Conservation (phyloP, 2,888 invertebrate genomes). For the Thyatira batis region DNA sequence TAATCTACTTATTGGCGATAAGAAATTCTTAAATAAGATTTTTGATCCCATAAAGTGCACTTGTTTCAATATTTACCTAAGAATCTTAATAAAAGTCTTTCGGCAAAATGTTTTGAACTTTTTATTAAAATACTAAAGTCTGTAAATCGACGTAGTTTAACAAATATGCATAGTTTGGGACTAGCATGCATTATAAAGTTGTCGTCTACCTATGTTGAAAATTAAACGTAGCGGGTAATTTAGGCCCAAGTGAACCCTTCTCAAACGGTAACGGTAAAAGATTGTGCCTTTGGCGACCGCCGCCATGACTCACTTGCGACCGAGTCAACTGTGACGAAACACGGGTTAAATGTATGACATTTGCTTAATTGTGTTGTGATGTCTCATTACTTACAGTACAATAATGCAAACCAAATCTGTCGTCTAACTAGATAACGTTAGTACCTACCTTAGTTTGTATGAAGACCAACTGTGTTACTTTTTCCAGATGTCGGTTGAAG, state of each 20-base stretch:
- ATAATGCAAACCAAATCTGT: no score
- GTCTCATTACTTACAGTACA: neutral
- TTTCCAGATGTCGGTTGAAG: no score
- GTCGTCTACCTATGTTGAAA: no score
- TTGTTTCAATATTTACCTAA: neutral
- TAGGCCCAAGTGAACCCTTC: slow-evolving; percentile 14
- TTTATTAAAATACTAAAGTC: no score
- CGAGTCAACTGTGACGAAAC: slow-evolving; percentile 17
- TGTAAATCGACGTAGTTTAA: no score
- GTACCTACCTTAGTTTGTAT: no score
- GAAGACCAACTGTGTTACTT: no score
- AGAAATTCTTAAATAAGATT: neutral
- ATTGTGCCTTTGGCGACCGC: neutral
- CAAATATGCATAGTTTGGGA: no score
- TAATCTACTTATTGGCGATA: slow-evolving; percentile 1
- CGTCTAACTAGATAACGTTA: no score
- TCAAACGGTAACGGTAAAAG: slow-evolving; percentile 6
- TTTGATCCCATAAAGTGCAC: neutral
- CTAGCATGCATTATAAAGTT: no score
- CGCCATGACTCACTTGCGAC: slow-evolving; percentile 17
- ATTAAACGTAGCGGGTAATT: slow-evolving; percentile 10
- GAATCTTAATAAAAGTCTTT: neutral
- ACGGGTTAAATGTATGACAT: slow-evolving; percentile 8
- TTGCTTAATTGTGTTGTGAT: slow-evolving; percentile 12
- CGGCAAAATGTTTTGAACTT: no score